Evolutionary conservation across 2,888 invertebrate species (phyloP).

Genomic region (Sisyra nigra): DNA sequence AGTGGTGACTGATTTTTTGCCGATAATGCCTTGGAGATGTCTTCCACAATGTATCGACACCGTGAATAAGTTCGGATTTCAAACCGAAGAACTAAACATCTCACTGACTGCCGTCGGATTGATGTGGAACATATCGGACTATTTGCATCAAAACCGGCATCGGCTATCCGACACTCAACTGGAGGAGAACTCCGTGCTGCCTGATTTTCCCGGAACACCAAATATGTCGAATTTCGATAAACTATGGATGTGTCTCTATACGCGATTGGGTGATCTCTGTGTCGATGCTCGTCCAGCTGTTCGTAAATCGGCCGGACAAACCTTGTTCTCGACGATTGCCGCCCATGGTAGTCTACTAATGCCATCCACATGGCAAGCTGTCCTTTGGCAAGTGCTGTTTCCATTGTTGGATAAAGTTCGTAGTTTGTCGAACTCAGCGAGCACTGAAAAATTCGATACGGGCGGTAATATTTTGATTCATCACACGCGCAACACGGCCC

Average conservation of each 20-base stretch:
- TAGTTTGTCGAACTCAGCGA: slow-evolving; percentile 50
- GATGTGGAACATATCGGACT: slow-evolving; percentile 99
- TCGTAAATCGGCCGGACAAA: slow-evolving; percentile 92
- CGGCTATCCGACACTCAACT: slow-evolving; percentile 58
- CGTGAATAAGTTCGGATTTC: slow-evolving; percentile 89
- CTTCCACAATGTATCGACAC: slow-evolving; percentile 81
- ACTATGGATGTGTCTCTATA: slow-evolving; percentile 92
- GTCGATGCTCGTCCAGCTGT: slow-evolving; percentile 93
- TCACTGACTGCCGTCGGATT: slow-evolving; percentile 92
- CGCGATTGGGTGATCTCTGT: slow-evolving; percentile 74
- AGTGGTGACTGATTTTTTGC: slow-evolving; percentile 87
- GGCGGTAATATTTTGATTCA: slow-evolving; percentile 93
- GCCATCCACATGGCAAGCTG: slow-evolving; percentile 82
- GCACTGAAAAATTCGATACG: slow-evolving; percentile 69
- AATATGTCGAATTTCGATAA: slow-evolving; percentile 82
- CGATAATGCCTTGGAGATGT: slow-evolving; percentile 83
- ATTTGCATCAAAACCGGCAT: slow-evolving; percentile 88
- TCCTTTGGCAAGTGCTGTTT: slow-evolving; percentile 90
- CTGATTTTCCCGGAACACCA: slow-evolving; percentile 68
- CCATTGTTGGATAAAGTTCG: slow-evolving; percentile 88
- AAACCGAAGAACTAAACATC: slow-evolving; percentile 92
- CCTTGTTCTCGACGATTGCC: slow-evolving; percentile 91
- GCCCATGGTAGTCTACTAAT: slow-evolving; percentile 85
- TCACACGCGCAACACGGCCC: slow-evolving; percentile 95
- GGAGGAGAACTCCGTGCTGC: slow-evolving; percentile 59